phyloP scores from a whole-genome alignment of 2,888 invertebrate genomes.

The Zeuzera pyrina region DNA sequence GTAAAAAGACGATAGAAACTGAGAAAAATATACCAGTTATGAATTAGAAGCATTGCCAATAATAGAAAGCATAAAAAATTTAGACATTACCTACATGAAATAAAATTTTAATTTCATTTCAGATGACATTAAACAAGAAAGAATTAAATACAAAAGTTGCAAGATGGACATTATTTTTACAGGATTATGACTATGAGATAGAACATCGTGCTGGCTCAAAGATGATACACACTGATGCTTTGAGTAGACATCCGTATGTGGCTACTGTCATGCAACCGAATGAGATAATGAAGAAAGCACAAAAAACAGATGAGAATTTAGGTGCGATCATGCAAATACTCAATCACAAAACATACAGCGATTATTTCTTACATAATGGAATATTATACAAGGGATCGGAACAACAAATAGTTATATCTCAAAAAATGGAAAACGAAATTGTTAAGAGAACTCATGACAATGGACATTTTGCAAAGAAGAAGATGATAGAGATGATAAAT shows the following conservation, averaged over 20 bases:
- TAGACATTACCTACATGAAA: not conserved
- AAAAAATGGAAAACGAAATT: not conserved
- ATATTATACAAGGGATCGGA: no score
- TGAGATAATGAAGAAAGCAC: not conserved
- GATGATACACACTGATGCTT: not conserved
- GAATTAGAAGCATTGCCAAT: no score
- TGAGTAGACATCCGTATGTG: not conserved
- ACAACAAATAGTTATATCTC: no score
- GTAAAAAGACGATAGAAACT: no score
- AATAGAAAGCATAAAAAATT: not conserved
- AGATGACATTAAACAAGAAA: not conserved
- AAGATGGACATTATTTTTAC: no score
- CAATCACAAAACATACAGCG: not conserved
- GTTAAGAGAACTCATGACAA: not conserved
- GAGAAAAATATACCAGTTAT: no score
- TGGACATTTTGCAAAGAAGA: no score
- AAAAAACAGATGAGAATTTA: not conserved
- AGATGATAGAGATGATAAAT: constrained; percentile 5
- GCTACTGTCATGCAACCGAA: not conserved
- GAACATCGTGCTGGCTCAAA: no score
- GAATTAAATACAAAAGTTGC: not conserved
- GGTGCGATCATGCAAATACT: not conserved
- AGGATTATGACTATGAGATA: no score
- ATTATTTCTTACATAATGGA: not conserved
- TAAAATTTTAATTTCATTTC: not conserved